Evolutionary conservation across 2,888 invertebrate genomes (phyloP).

Genomic region (Polymixis lichenea): DNA sequence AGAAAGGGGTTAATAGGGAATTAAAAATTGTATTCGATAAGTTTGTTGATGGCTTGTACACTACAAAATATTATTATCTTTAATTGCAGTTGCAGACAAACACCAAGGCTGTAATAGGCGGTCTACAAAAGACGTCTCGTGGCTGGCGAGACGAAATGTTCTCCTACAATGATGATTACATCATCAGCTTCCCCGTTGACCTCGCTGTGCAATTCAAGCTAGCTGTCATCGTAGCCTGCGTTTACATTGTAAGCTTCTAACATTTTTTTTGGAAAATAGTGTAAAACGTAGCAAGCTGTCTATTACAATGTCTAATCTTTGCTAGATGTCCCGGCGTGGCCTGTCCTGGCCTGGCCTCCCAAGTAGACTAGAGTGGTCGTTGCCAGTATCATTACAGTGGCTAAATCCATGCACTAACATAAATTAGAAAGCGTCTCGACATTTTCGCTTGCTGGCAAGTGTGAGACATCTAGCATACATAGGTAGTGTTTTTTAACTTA

Average conservation of each 20-base stretch:
- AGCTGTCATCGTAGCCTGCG: constrained; percentile 75
- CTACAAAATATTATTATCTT: neutral
- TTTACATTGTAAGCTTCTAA: constrained; percentile 67
- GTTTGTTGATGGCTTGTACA: neutral
- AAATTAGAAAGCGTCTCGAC: neutral
- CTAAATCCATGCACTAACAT: neutral
- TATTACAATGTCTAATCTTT: neutral
- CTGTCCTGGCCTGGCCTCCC: neutral
- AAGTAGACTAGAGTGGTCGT: neutral
- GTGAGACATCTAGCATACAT: no score
- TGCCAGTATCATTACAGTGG: neutral
- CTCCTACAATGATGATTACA: constrained; percentile 67
- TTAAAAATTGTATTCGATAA: neutral
- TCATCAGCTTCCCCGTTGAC: constrained; percentile 71
- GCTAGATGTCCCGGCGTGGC: neutral
- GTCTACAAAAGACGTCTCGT: constrained; percentile 63
- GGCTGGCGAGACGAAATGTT: constrained; percentile 52
- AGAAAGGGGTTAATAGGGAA: neutral
- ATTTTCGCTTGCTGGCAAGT: no score
- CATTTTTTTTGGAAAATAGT: no score
- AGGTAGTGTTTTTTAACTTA: no score
- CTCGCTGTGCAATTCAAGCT: constrained; percentile 74
- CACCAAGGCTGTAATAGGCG: constrained; percentile 72
- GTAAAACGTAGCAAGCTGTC: no score
- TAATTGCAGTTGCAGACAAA: constrained; percentile 69